Percentiles rank a stretch among this genome's conserved stretches.
Evolutionary conservation across 1,140 invertebrate species (phyloP).

Genomic region (Thaumetopoea pityocampa): DNA sequence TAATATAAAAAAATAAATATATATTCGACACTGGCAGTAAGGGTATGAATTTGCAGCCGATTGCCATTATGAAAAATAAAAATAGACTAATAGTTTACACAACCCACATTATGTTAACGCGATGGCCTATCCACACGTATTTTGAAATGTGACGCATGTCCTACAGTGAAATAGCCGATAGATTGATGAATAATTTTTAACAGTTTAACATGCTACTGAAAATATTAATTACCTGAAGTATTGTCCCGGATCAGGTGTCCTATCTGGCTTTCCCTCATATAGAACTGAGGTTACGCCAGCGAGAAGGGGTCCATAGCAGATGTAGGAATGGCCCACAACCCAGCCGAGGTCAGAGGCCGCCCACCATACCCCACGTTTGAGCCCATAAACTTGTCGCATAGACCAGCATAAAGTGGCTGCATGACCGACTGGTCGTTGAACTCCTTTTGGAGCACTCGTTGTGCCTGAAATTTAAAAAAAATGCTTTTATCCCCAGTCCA

Average conservation of each 20-base stretch:
- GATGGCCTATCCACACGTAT: no score
- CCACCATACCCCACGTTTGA: constrained; percentile 92
- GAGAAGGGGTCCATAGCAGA: constrained; percentile 92
- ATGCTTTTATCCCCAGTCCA: not conserved
- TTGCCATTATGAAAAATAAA: no score
- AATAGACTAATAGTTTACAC: no score
- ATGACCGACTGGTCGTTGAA: constrained; percentile 91
- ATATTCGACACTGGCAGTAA: no score
- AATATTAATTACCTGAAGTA: constrained; percentile 92
- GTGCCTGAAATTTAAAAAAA: constrained; percentile 39
- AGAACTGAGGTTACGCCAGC: constrained; percentile 90
- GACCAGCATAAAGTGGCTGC: constrained; percentile 90
- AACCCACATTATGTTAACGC: no score
- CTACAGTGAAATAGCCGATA: no score
- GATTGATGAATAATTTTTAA: no score
- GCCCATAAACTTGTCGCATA: constrained; percentile 89
- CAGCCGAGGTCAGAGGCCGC: constrained; percentile 93
- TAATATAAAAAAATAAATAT: no score
- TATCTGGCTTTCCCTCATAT: constrained; percentile 96
- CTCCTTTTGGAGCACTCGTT: constrained; percentile 87
- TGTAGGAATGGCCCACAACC: constrained; percentile 96
- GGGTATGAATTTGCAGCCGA: no score
- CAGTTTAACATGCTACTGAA: no score
- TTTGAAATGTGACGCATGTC: no score
- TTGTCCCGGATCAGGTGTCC: constrained; percentile 92